Conservation (phyloP, 2,113 vertebrate species). For the Anseranas semipalmata region DNA sequence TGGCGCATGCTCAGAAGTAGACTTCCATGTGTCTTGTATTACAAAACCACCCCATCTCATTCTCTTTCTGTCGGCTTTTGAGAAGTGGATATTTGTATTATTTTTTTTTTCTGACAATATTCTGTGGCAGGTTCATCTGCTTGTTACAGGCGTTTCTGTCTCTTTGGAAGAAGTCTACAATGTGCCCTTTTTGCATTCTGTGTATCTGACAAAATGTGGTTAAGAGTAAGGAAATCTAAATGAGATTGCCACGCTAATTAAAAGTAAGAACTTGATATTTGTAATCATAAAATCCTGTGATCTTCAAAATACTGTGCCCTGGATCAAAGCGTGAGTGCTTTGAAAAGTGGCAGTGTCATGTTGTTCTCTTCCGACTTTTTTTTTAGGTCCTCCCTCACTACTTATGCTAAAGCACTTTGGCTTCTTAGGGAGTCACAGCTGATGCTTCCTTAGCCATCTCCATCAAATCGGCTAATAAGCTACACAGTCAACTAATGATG, state of each 20-base stretch:
- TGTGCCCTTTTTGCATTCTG: background rate
- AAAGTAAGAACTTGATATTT: background rate
- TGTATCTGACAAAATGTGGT: background rate
- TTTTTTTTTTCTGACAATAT: background rate
- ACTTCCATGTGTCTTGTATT: background rate
- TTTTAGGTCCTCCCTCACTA: background rate
- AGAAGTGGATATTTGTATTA: background rate
- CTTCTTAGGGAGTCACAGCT: background rate
- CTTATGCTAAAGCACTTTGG: background rate
- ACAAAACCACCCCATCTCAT: background rate
- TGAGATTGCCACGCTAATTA: background rate
- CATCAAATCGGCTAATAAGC: background rate
- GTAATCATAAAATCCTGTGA: background rate
- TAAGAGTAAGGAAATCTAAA: background rate
- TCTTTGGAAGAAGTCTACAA: background rate
- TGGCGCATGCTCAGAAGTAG: background rate
- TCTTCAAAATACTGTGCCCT: background rate
- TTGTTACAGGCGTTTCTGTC: background rate
- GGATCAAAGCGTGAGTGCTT: background rate
- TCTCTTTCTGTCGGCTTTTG: background rate
- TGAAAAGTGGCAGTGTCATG: background rate
- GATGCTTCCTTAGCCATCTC: background rate
- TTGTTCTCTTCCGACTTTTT: background rate
- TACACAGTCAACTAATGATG: background rate
- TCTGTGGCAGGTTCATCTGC: background rate